A percentile compares a stretch with the other conserved stretches of the same genome.
phyloP scores from a whole-genome alignment of 2,113 vertebrate genomes.

The Ophthalmolycus amberensis region DNA sequence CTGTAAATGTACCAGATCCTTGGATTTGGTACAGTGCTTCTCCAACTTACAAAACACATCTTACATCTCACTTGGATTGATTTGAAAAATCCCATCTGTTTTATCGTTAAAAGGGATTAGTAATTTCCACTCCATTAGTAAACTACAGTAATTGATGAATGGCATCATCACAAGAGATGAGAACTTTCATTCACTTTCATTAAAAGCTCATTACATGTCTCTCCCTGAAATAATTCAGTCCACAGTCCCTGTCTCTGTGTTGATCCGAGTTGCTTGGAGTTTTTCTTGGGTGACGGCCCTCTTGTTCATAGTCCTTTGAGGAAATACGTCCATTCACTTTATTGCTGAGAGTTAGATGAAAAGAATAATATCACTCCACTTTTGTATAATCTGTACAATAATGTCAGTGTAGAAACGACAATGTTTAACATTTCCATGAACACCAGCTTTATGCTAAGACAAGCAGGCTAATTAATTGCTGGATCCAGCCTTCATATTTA shows the following conservation, averaged over 20 bases:
- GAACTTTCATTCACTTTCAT: slow-evolving; percentile 75
- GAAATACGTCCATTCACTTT: not conserved
- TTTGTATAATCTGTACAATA: not conserved
- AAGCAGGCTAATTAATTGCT: not conserved
- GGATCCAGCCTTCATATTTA: not conserved
- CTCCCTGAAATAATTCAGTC: slow-evolving; percentile 58
- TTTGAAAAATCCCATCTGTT: slow-evolving; percentile 57
- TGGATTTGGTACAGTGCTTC: not conserved
- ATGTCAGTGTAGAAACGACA: not conserved
- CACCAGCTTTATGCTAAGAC: not conserved
- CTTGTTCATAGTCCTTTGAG: not conserved
- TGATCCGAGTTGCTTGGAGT: slow-evolving; percentile 19
- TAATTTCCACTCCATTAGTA: slow-evolving; percentile 74
- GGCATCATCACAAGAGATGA: slow-evolving; percentile 62
- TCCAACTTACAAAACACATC: slow-evolving; percentile 26
- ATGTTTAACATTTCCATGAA: no score
- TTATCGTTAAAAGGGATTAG: slow-evolving; percentile 68
- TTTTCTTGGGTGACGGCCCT: not conserved
- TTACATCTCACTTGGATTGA: slow-evolving; percentile 55
- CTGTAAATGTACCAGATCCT: not conserved
- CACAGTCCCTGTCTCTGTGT: slow-evolving; percentile 24
- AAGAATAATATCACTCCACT: not conserved
- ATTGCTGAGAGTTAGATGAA: not conserved
- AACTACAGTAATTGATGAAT: slow-evolving; percentile 70
- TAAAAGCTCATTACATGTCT: slow-evolving; percentile 75